Evolutionary conservation across 2,888 invertebrate species (phyloP).

Genomic region (Hypselothyrea guttata): DNA sequence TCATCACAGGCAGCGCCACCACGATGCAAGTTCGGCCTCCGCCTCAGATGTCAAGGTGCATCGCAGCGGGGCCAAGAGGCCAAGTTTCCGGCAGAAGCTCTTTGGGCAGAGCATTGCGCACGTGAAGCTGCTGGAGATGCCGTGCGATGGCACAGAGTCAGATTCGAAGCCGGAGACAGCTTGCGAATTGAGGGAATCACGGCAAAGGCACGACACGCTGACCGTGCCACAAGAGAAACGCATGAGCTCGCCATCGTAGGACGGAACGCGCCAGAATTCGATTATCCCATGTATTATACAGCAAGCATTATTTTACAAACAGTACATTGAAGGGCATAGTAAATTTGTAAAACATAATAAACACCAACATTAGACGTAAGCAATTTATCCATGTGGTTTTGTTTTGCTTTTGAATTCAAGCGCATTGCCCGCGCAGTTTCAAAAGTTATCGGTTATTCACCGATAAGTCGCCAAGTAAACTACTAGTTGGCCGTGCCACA

Average conservation of each 20-base stretch:
- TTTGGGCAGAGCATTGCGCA: constrained; percentile 70
- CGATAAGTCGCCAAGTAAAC: not conserved
- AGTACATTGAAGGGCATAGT: too few relatives aligned
- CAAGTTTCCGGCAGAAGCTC: constrained; percentile 77
- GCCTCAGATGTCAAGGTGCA: constrained; percentile 44
- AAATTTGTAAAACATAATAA: too few relatives aligned
- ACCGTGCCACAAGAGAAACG: not conserved
- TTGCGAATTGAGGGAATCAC: not conserved
- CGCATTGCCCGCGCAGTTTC: too few relatives aligned
- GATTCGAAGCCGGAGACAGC: not conserved
- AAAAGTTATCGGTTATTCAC: too few relatives aligned
- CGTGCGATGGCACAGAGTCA: constrained; percentile 39
- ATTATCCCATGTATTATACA: too few relatives aligned
- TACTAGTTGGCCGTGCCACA: not conserved
- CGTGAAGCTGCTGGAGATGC: constrained; percentile 55
- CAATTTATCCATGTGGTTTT: too few relatives aligned
- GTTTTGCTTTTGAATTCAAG: too few relatives aligned
- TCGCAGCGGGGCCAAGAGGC: constrained; percentile 61
- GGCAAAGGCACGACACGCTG: not conserved
- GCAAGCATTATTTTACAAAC: too few relatives aligned
- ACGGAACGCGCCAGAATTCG: too few relatives aligned
- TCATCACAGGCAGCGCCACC: constrained; percentile 57
- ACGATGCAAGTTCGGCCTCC: constrained; percentile 10
- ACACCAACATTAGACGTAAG: too few relatives aligned
- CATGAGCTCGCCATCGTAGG: not conserved